Evolutionary conservation across 2,113 vertebrate species (phyloP).

Genomic region (Nothobranchius kuhntae): DNA sequence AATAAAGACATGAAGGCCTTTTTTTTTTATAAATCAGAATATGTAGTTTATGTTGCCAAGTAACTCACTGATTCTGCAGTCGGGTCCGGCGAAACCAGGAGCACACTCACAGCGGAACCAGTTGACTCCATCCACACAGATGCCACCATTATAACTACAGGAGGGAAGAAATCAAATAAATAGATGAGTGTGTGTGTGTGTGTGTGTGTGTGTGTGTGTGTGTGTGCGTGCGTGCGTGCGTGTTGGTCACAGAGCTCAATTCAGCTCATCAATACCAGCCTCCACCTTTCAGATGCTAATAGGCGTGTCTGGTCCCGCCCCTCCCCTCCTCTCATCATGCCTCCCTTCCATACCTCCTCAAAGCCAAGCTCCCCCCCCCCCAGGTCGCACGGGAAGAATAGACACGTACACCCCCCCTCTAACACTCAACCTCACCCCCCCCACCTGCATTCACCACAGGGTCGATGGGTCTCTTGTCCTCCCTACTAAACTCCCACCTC

Average conservation of each 20-base stretch:
- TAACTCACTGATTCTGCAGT: constrained; percentile 97
- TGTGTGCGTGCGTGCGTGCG: constrained; percentile 19
- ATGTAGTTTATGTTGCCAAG: background rate
- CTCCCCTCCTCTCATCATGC: constrained; percentile 65
- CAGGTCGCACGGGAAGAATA: constrained; percentile 75
- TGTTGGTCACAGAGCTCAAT: constrained; percentile 55
- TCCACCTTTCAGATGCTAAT: constrained; percentile 79
- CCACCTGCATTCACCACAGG: constrained; percentile 66
- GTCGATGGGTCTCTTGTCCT: constrained; percentile 58
- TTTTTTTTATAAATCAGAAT: background rate
- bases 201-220: constrained; percentile 21
- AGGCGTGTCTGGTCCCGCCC: constrained; percentile 63
- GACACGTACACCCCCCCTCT: constrained; percentile 31
- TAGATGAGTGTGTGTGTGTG: constrained; percentile 26
- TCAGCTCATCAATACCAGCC: constrained; percentile 77
- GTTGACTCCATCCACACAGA: constrained; percentile 95
- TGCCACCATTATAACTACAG: constrained; percentile 92
- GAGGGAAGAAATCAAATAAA: constrained; percentile 25
- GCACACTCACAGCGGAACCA: constrained; percentile 98
- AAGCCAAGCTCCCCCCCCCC: constrained; percentile 51
- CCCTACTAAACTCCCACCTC: constrained; percentile 37
- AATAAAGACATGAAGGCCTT: background rate
- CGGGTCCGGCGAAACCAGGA: constrained; percentile 91
- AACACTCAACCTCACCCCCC: constrained; percentile 45
- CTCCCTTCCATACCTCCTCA: constrained; percentile 61